Evolutionary conservation across 1,140 invertebrate genomes (phyloP).

Genomic region (Bombus difficillimus): DNA sequence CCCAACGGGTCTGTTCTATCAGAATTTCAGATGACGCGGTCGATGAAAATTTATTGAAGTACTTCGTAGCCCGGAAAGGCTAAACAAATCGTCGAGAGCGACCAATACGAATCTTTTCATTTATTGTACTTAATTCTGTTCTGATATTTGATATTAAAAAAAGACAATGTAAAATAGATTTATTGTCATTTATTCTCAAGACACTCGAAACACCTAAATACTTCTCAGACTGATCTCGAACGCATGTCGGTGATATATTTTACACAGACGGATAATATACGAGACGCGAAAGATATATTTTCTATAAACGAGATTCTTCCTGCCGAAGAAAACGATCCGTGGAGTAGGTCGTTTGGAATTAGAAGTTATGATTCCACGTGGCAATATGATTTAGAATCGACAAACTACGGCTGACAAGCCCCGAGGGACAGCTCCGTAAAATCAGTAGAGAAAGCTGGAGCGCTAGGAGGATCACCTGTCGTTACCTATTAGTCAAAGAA

Average conservation of each 20-base stretch:
- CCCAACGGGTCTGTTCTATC: neutral
- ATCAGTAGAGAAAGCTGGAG: neutral
- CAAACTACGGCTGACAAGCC: neutral
- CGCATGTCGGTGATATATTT: neutral
- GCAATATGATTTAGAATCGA: neutral
- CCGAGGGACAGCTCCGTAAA: neutral
- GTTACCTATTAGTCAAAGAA: slow-evolving; percentile 56
- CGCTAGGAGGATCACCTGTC: slow-evolving; percentile 49
- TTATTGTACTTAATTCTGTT: neutral
- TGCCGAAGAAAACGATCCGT: neutral
- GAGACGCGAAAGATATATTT: neutral
- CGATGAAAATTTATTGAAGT: slow-evolving; percentile 15
- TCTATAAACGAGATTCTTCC: neutral
- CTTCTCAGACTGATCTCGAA: neutral
- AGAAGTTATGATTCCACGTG: neutral
- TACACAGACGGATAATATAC: neutral
- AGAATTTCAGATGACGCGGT: slow-evolving; percentile 14
- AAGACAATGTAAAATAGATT: neutral
- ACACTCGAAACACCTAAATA: neutral
- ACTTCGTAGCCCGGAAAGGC: too few relatives aligned
- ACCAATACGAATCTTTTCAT: neutral
- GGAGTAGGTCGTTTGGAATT: neutral
- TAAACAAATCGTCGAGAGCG: neutral
- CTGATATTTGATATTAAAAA: neutral
- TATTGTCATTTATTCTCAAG: neutral